A percentile compares a stretch with the other conserved stretches of the same genome.
phyloP scores from a whole-genome alignment of 2,113 vertebrate genomes.

The Odocoileus virginianus region DNA sequence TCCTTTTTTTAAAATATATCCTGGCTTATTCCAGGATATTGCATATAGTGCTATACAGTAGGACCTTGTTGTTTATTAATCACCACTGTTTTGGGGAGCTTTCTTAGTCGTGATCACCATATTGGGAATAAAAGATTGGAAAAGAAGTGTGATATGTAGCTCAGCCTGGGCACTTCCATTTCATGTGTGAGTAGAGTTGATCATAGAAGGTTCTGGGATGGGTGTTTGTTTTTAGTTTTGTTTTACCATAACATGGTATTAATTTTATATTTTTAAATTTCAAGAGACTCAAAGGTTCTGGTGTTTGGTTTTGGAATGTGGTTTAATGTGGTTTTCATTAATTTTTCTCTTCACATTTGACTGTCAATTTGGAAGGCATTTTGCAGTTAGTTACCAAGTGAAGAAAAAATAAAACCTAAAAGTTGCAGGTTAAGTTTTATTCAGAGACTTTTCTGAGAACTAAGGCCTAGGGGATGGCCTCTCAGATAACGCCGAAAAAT shows the following conservation, averaged over 20 bases:
- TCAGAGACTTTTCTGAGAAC: background rate
- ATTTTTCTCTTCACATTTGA: background rate
- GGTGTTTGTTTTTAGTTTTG: background rate
- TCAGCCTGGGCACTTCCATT: background rate
- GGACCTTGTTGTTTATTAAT: background rate
- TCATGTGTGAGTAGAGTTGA: background rate
- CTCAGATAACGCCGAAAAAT: background rate
- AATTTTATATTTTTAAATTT: background rate
- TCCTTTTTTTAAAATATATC: background rate
- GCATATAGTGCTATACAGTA: background rate
- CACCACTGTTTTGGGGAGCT: background rate
- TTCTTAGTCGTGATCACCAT: background rate
- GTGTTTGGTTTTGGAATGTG: background rate
- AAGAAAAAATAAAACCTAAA: background rate
- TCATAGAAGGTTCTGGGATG: background rate
- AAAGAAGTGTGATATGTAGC: background rate
- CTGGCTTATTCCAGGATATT: background rate
- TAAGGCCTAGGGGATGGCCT: background rate
- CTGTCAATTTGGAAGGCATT: background rate
- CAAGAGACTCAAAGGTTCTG: background rate
- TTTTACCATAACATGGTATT: background rate
- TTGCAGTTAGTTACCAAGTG: background rate
- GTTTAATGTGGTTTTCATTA: background rate
- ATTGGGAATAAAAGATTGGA: background rate
- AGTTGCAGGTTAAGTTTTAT: background rate